Evolutionary conservation across 1,140 invertebrate species (phyloP), one percentile per base, ranked within the genome.

Genomic region (Papilio glaucus): DNA sequence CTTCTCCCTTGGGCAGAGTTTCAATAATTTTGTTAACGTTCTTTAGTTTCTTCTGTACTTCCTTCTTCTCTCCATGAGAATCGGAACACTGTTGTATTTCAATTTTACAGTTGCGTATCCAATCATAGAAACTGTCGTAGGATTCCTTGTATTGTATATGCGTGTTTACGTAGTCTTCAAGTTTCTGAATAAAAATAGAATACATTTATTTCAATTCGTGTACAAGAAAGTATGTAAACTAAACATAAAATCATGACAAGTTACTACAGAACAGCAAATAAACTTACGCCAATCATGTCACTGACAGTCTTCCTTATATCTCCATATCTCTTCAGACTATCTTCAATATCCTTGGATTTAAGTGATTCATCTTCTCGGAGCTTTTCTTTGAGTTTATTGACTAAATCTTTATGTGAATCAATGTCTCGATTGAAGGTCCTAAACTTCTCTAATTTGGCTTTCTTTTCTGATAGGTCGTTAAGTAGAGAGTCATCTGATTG

Each of bases 401-500:
- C 94, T 5, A 96, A 94, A 73, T 98, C 97, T 45, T 93, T 94
- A 67, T 98, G 97, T 6, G 95, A 95, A 57, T 95, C 94, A 67
- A 98, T 96, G 82, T 98, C 97, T 63, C 96, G 94, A 73, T 96
- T 95, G 41, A 98, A 94, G 0, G 95, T 95, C 78, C 95, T 96
- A 82, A 97, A 97, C 86, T 98, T 98, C 83, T 98, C 97, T 3
- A 98, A 81, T 18, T 96, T 95, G 3, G 97, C 96, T 74, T 97
- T 96, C 92, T 98, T 99, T 82, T 99, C 98, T 73, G 97, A 97
- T 9, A 98, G 92, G 88, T 99, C 98, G 81, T 97, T 97, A 10
- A 96, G 93, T 49, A 95, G 95, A 24, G 94, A 95, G 75, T 96
- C 95, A 61, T 95, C 95, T 13, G 95, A 94, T 80, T 96, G 95